Evolutionary conservation across 2,888 invertebrate genomes (phyloP).

Genomic region (Acronicta psi): DNA sequence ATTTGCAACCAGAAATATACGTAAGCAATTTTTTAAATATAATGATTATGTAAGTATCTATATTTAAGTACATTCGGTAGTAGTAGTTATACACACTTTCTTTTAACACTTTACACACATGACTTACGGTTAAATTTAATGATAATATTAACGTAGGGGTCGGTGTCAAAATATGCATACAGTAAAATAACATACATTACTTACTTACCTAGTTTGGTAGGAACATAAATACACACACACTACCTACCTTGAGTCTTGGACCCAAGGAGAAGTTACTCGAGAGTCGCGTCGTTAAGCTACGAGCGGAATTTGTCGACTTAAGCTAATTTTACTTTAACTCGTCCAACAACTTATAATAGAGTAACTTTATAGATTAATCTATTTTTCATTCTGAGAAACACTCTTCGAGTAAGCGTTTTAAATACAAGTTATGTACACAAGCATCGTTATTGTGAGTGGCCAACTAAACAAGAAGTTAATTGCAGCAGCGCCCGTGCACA

Average conservation of each 20-base stretch:
- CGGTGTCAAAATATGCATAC: neutral
- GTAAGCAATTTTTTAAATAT: no score
- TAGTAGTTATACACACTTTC: no score
- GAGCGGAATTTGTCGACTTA: constrained; percentile 75
- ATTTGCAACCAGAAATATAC: no score
- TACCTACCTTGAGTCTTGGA: constrained; percentile 22
- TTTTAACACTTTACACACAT: no score
- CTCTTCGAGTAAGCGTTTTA: constrained; percentile 53
- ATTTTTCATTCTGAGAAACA: constrained; percentile 45
- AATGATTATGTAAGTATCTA: no score
- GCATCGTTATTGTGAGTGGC: neutral
- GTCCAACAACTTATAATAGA: constrained; percentile 83
- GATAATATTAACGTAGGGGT: no score
- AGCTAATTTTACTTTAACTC: constrained; percentile 73
- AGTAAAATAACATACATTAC: no score
- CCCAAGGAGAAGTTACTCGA: constrained; percentile 64
- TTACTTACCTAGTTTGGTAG: constrained; percentile 2
- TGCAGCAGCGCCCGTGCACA: constrained; percentile 46
- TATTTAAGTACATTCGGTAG: no score
- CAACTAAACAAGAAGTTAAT: constrained; percentile 25
- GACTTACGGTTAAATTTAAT: no score
- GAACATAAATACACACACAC: constrained; percentile 13
- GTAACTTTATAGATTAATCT: constrained; percentile 80
- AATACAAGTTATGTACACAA: constrained; percentile 18
- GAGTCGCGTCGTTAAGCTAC: constrained; percentile 74